phyloP scores from a whole-genome alignment of 2,888 invertebrate genomes.

The Ypsolopha scabrella region DNA sequence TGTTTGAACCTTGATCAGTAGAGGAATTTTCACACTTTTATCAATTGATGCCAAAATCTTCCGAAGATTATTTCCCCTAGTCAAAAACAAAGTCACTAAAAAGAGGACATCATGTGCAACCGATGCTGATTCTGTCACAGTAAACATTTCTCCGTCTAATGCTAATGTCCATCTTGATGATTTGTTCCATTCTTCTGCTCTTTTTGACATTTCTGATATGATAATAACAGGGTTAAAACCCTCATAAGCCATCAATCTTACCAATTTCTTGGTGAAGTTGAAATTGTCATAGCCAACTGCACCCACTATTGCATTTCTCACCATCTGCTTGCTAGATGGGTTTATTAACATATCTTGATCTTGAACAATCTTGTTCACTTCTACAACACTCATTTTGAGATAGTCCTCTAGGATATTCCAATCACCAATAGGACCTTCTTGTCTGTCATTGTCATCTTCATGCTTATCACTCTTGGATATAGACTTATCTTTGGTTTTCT shows the following conservation, averaged over 20 bases:
- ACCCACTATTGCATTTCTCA: background rate
- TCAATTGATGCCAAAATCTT: background rate
- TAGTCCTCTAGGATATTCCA: no score
- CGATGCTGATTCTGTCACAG: background rate
- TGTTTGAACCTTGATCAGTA: background rate
- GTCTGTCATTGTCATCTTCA: no score
- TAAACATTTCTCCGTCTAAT: background rate
- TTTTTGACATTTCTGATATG: background rate
- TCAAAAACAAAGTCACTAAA: background rate
- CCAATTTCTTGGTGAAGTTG: background rate
- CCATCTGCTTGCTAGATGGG: background rate
- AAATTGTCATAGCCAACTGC: background rate
- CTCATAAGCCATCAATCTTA: background rate
- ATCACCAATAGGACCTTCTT: no score
- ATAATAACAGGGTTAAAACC: background rate
- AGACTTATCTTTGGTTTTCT: no score
- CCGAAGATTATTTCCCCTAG: background rate
- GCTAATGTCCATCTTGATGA: background rate
- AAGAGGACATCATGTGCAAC: background rate
- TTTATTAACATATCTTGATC: no score
- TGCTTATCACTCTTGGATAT: no score
- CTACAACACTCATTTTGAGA: no score
- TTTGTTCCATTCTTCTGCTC: background rate
- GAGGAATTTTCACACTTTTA: background rate
- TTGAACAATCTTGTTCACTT: no score